Evolutionary conservation across 2,888 invertebrate genomes (phyloP).

Genomic region (Sinodicranocentrus sp.): DNA sequence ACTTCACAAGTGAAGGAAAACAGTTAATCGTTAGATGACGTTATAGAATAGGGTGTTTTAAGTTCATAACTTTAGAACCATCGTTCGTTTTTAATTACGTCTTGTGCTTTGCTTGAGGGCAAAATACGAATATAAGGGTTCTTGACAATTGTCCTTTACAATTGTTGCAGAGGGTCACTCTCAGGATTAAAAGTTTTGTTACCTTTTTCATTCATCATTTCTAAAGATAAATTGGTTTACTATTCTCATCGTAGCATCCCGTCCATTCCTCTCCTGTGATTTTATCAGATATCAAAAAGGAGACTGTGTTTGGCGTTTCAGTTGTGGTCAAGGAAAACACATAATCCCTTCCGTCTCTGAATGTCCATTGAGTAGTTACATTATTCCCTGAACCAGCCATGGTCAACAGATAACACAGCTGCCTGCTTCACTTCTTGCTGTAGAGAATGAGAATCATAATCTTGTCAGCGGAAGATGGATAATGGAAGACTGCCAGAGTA

Average conservation of each 20-base stretch:
- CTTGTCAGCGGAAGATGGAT: constrained; percentile 2
- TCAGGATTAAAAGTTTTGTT: constrained; percentile 25
- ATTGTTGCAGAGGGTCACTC: constrained; percentile 35
- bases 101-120: too few species aligned
- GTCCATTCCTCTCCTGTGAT: constrained; percentile 81
- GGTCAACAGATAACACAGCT: constrained; percentile 16
- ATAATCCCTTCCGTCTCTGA: constrained; percentile 74
- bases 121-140: too few species aligned
- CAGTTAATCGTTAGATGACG: too few species aligned
- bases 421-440: neutral
- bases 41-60: too few species aligned
- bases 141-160: neutral
- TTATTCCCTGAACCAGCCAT: constrained; percentile 57
- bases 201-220: constrained; percentile 75
- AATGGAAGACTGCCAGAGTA: constrained; percentile 12
- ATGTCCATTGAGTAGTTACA: constrained; percentile 69
- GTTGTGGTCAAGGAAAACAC: constrained; percentile 67
- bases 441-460: constrained; percentile 16
- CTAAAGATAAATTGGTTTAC: constrained; percentile 77
- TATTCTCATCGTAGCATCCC: constrained; percentile 80
- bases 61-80: too few species aligned
- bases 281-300: constrained; percentile 80
- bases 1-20: too few species aligned
- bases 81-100: too few species aligned
- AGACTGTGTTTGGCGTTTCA: constrained; percentile 79